A percentile compares a stretch with the other conserved stretches of the same genome.
Conservation (phyloP, 2,113 vertebrate species). For the Crypturellus undulatus region DNA sequence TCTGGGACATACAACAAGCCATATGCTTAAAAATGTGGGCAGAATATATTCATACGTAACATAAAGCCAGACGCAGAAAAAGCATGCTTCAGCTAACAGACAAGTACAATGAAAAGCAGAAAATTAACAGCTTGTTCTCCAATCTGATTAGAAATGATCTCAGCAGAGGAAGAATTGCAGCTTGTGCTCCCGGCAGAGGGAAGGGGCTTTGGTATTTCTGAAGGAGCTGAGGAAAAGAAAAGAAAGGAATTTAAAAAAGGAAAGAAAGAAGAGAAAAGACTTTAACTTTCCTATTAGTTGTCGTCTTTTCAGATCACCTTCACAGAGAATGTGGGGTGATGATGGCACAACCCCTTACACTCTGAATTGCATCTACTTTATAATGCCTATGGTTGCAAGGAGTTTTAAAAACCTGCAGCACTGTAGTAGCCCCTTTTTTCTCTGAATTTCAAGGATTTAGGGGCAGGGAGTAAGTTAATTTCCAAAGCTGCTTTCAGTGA, state of each 20-base stretch:
- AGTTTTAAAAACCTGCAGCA: neutral
- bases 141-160: neutral
- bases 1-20: neutral
- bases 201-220: neutral
- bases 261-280: no score
- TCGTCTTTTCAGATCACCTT: neutral
- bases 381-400: neutral
- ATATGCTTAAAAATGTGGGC: neutral
- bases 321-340: accelerated
- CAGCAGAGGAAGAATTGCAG: neutral
- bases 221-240: neutral
- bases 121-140: neutral
- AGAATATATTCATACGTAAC: neutral
- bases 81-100: neutral
- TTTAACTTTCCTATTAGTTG: neutral
- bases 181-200: no score
- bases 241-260: no score
- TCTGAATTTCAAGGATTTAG: neutral
- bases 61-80: neutral
- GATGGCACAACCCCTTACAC: accelerated
- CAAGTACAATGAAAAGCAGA: neutral
- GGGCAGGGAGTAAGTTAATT: neutral
- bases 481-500: neutral
- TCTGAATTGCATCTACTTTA: neutral
- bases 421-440: neutral